Conservation (phyloP, 2,113 vertebrate species). For the Pardalotus punctatus region DNA sequence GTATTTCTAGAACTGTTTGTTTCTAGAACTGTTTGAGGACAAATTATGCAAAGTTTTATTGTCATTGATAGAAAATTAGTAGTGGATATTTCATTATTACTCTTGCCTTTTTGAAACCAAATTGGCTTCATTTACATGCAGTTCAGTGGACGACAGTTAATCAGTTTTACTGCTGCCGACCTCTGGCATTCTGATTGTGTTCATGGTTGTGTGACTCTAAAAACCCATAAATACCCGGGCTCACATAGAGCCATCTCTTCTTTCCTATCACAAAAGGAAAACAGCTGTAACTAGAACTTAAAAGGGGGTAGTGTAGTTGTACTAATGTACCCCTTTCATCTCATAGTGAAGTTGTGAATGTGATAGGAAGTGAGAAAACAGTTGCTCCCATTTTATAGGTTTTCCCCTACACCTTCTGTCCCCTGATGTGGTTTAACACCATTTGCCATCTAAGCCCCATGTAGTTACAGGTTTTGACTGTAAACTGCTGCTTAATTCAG, state of each 20-base stretch:
- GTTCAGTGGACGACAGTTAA: neutral
- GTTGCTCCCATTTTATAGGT: rapidly evolving
- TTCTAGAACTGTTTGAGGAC: neutral
- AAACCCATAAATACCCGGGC: neutral
- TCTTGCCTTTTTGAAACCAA: neutral
- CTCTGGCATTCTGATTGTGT: neutral
- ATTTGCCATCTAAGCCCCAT: rapidly evolving
- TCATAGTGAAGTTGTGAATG: rapidly evolving
- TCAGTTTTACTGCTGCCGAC: neutral
- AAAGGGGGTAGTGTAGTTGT: neutral
- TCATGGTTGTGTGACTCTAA: neutral
- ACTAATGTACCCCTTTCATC: neutral
- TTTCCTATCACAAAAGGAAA: neutral
- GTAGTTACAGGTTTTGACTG: rapidly evolving
- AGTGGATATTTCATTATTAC: rapidly evolving
- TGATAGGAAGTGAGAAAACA: neutral
- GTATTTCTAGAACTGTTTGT: neutral
- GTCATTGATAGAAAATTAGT: neutral
- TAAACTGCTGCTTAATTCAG: neutral
- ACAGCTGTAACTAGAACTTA: neutral
- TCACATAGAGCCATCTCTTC: neutral
- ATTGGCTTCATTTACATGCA: neutral
- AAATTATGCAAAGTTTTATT: neutral
- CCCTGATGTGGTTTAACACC: rapidly evolving
- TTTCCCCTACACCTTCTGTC: neutral